Base-by-base conservation (phyloP, 2,113 vertebrate genomes). In the Triplophysa siluroides region DNA sequence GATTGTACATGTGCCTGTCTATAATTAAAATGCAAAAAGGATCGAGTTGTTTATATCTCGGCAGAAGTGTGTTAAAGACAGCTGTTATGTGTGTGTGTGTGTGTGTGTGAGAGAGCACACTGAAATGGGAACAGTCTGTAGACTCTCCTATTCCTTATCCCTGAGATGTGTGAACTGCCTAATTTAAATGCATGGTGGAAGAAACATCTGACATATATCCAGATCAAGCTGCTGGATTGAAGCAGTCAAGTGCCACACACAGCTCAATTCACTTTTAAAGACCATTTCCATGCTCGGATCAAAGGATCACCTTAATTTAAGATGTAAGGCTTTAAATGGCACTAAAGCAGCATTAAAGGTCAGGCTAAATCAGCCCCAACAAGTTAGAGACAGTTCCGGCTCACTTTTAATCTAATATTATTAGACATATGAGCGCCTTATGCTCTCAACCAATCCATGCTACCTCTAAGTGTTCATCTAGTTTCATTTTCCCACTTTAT, bases 261-360 rank as follows among this genome's bases (percentile, higher is more conserved):
- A 21, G 74, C 60, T 77, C 74, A 21, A 19, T n/a, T 77, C 19
- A 5, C 45, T 52, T 24, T 16, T 54, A 21, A 65, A 77, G 45
- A 77, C 43, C 45, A 65, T 77, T 77, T 77, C 11, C 62, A 77
- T 26, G 7, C 45, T 38, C 8, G 45, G 61, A 77, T 77, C 74
- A 77, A 65, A 65, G 74, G 43, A 52, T 77, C 61, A 38, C 26
- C 74, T 65, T 65, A 16, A 77, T 77, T 33, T 77, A 65, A 54
- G 73, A 76, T 76, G 41, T 64, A 47, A 76, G 23, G 74, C 61
- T 77, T 65, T 77, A 77, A 77, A 77, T 77, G 74, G 61, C 62
- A 52, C 62, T 77, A 77, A 77, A 77, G 26, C 61, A n/a, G 45
- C 74, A 77, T 77, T 77, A 77, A 64, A 77, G 74, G 74, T 65